A percentile compares a stretch with the other conserved stretches of the same genome.
Evolutionary conservation across 1,140 invertebrate species (phyloP).

Genomic region (Microvelia longipes): DNA sequence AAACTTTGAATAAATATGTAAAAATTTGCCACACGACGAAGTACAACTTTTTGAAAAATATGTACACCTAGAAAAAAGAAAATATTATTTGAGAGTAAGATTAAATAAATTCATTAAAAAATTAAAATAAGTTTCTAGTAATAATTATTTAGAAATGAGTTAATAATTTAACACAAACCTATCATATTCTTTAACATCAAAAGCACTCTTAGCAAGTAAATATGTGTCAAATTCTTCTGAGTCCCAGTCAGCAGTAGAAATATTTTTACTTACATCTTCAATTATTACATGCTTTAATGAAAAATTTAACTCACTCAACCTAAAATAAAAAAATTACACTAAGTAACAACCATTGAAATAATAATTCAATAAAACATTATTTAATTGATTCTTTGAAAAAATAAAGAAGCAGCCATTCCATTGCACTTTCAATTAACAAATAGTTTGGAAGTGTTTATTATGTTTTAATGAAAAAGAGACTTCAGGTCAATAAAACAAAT

Average conservation of each 20-base stretch:
- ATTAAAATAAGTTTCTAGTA: no score
- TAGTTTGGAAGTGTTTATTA: no score
- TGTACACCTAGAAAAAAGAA: conserved; percentile 43
- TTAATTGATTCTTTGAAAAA: no score
- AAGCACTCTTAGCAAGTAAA: conserved; percentile 71
- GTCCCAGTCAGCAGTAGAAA: conserved; percentile 27
- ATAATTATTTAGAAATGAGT: no score
- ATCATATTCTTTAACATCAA: conserved; percentile 84
- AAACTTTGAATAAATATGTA: conserved; percentile 72
- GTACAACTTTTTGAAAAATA: conserved; percentile 59
- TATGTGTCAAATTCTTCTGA: conserved; percentile 49
- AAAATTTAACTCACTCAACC: conserved; percentile 67
- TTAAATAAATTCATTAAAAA: background rate
- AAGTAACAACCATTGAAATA: conserved; percentile 5
- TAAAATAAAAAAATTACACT: conserved; percentile 22
- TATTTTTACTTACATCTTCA: conserved; percentile 29
- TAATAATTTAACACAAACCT: no score
- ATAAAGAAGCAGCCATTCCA: no score
- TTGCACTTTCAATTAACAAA: no score
- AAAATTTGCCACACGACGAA: conserved; percentile 51
- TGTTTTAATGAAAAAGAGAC: no score
- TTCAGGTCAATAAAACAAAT: no score
- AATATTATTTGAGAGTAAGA: background rate
- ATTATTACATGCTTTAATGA: conserved; percentile 47
- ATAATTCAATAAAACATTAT: background rate